Percentiles rank a stretch among this genome's conserved stretches.
These are phyloP conservation scores for Staurois parvus DNA, from an alignment of 2,797 vertebrate genomes.

Conservation along the genomic window DNA sequence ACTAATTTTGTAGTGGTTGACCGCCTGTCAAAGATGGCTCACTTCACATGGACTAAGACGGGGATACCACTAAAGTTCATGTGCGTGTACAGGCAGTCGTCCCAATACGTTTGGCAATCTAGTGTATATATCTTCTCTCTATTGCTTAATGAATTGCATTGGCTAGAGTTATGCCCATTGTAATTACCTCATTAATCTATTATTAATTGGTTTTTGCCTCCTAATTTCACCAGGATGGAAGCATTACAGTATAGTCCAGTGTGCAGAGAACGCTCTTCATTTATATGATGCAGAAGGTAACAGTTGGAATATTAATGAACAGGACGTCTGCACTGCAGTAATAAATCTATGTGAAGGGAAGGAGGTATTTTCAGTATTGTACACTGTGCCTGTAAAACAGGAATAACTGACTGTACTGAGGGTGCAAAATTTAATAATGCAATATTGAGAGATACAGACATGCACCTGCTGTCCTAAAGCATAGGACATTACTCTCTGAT, in stretches of 20 bases:
- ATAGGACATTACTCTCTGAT: too few relatives aligned
- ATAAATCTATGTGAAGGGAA: slow-evolving; percentile 17
- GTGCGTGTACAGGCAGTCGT: too few relatives aligned
- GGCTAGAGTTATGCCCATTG: not conserved
- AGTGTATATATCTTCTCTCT: not conserved
- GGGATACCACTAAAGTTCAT: too few relatives aligned
- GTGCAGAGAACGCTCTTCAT: slow-evolving; percentile 7
- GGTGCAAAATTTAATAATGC: not conserved
- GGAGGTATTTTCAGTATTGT: not conserved
- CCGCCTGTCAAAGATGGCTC: too few relatives aligned
- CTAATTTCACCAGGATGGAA: not conserved
- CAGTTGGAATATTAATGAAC: slow-evolving; percentile 37
- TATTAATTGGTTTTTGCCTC: not conserved
- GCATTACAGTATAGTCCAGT: not conserved
- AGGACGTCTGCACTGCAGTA: slow-evolving; percentile 32
- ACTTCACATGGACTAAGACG: too few relatives aligned
- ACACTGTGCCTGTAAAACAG: not conserved
- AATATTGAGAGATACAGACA: not conserved
- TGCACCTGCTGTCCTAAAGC: too few relatives aligned
- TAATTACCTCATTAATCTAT: not conserved
- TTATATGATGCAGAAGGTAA: slow-evolving; percentile 33
- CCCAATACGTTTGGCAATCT: too few relatives aligned
- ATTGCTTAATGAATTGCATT: not conserved
- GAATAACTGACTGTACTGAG: not conserved
- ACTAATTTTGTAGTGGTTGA: too few relatives aligned